These are phyloP conservation scores for Solea solea DNA, from an alignment of 2,113 vertebrate genomes.

Conservation along the genomic window DNA sequence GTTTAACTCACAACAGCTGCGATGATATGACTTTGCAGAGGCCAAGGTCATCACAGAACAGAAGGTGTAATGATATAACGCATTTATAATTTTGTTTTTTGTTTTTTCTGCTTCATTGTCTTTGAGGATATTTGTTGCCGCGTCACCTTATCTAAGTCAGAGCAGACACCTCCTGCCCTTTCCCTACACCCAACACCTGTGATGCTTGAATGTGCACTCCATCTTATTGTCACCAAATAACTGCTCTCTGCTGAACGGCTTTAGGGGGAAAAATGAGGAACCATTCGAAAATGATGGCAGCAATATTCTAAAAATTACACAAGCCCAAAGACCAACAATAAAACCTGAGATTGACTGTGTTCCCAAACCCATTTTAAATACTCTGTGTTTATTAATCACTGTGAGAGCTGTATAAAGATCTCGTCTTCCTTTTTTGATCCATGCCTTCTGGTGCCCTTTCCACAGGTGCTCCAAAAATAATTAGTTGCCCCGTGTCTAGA, in stretches of 20 bases:
- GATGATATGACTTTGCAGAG: not conserved
- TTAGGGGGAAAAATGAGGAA: conserved; percentile 36
- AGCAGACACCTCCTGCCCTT: conserved; percentile 48
- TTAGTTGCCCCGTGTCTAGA: conserved; percentile 17
- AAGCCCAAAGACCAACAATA: conserved; percentile 46
- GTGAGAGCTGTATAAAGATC: conserved; percentile 57
- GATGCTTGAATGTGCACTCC: conserved; percentile 24
- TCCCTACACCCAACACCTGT: conserved; percentile 29
- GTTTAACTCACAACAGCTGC: not conserved
- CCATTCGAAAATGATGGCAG: conserved; percentile 55
- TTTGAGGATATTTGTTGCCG: conserved; percentile 28
- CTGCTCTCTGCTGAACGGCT: conserved; percentile 36
- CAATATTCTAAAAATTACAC: conserved; percentile 60
- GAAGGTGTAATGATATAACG: not conserved
- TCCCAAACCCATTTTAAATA: conserved; percentile 49
- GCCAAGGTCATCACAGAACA: not conserved
- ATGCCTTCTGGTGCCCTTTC: conserved; percentile 47
- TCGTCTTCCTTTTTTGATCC: conserved; percentile 46
- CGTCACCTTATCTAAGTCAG: conserved; percentile 43
- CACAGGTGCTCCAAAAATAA: conserved; percentile 30
- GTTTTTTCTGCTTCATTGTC: conserved; percentile 14
- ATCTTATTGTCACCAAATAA: conserved; percentile 39
- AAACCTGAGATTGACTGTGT: conserved; percentile 56
- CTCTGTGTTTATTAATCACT: conserved; percentile 60
- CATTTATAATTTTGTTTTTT: conserved; percentile 17